Percentiles rank a stretch among this genome's conserved stretches.
Evolutionary conservation across 2,113 vertebrate genomes (phyloP).

Genomic region (Sylvilagus bachmani): DNA sequence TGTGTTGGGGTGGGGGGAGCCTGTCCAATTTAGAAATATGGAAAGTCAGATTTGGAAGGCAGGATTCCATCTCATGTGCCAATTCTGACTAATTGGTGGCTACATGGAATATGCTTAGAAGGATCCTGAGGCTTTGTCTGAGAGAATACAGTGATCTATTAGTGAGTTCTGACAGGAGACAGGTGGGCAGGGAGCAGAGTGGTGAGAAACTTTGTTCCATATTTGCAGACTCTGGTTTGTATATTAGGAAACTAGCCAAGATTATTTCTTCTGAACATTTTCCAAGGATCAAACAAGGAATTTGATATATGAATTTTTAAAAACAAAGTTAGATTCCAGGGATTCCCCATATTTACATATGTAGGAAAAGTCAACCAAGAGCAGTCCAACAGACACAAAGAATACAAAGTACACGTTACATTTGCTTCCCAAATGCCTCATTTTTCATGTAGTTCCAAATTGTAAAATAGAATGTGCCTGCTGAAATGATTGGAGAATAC

Average conservation of each 20-base stretch:
- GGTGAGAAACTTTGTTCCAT: background rate
- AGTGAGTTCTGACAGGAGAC: background rate
- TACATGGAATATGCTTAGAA: slow-evolving; percentile 2
- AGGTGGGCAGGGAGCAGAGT: background rate
- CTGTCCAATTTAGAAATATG: background rate
- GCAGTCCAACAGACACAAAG: slow-evolving; percentile 10
- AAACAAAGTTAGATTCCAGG: background rate
- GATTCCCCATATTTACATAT: slow-evolving; percentile 6
- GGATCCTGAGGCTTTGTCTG: background rate
- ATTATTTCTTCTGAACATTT: slow-evolving; percentile 31
- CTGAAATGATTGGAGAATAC: background rate
- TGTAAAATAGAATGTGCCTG: slow-evolving; percentile 11
- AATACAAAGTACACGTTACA: background rate
- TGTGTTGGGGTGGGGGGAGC: background rate
- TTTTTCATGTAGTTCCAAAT: background rate
- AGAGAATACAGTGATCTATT: background rate
- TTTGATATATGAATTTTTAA: slow-evolving; percentile 5
- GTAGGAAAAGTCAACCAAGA: slow-evolving; percentile 33
- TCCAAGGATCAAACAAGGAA: slow-evolving; percentile 42
- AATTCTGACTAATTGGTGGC: background rate
- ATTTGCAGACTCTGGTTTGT: background rate
- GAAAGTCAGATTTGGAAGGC: background rate
- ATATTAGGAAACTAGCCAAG: slow-evolving; percentile 10
- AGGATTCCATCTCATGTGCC: background rate
- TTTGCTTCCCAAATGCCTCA: background rate